Evolutionary conservation across 1,140 invertebrate genomes (phyloP), one percentile per base, ranked within the genome.

Genomic region (Anoplolepis gracilipes): DNA sequence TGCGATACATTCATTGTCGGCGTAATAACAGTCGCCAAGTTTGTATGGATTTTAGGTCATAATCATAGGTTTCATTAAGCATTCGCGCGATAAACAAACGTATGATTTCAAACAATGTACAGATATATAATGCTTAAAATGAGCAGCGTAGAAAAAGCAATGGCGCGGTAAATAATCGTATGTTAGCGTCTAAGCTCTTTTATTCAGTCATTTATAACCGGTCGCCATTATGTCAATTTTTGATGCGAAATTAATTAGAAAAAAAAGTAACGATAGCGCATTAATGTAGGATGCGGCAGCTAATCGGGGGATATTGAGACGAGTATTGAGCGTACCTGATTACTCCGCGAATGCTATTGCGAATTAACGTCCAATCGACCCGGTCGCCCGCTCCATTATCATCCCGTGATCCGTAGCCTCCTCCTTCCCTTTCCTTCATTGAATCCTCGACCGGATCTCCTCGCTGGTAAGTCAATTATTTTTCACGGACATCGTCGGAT

Each of bases 381-480:
- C 33, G 33, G 2, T 28, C 49, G 64, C 16, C 22, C 65, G 65
- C 22, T 30, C 39, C 67, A 49, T 70, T 42, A 69, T 70, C 77
- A 70, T 81, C 33, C 46, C 70, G 46, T n/a, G 81, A 76, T 55
- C 36, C 36, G 22, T 46, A 39, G 8, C 13, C 39, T 25, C 19
- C 11, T 49, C 16, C 46, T 19, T 19, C n/a, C 39, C 25, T 11
- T 62, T 53, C 72, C 36, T 16, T 64, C 30, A 49, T 81, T 55
- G 77, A 79, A 85, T 49, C 61, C 33, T 11, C 22, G n/a, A 28
- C n/a, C 49, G 30, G 65, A 82, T 76, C 62, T 30, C 42, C 30
- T 62, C 77, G 36, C 62, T 42, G 19, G 36, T 79, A 39, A 88
- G 89, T 88, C 89, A 90, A 90, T 90, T 90, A 90, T 76, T 84